Evolutionary conservation across 2,113 vertebrate species (phyloP), one percentile per base, ranked within the genome.

Genomic region (Psilopogon haemacephalus): DNA sequence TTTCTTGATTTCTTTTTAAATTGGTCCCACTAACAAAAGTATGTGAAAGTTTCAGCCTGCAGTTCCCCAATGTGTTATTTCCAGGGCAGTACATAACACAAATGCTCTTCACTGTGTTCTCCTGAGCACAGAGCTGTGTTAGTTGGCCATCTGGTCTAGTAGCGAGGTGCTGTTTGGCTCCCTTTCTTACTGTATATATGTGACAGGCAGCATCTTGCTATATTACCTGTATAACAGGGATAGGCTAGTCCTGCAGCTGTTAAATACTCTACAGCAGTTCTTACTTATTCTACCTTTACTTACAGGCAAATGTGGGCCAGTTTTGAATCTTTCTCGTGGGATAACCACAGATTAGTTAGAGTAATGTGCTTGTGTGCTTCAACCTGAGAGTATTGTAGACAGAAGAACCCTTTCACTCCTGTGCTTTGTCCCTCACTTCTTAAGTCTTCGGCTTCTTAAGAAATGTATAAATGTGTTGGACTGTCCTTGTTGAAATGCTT

Each of bases 91-190:
- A 11, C 15, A 1, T 17, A 23, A 15, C 0, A 0, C 12, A 26
- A 12, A 10, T 9, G 35, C 44, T 75, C 48, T 62, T 50, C 26
- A 2, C 16, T 12, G 28, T 33, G 21, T 56, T 17, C 64, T 68
- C 8, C 18, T 38, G 9, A 54, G 28, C 24, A 5, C 8, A 0
- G 6, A 1, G 0, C 1, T 1, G 5, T 32, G 26, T 52, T 11
- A 3, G 14, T 37, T 4, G 1, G 14, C 28, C 12, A 6, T 9
- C 30, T 73, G 33, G 13, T 50, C 21, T 50, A 50, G 48, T 16
- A 52, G 67, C 32, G 16, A 5, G 37, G 30, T 54, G 68, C 32
- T 74, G 7, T 35, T 71, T 71, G 76, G 14, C 20, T 80, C 28
- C 27, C 19, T 62, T 67, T 55, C 67, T 23, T 72, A 2, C 63